Conservation (phyloP, 2,888 invertebrate species). For the Seladonia tumulorum region DNA sequence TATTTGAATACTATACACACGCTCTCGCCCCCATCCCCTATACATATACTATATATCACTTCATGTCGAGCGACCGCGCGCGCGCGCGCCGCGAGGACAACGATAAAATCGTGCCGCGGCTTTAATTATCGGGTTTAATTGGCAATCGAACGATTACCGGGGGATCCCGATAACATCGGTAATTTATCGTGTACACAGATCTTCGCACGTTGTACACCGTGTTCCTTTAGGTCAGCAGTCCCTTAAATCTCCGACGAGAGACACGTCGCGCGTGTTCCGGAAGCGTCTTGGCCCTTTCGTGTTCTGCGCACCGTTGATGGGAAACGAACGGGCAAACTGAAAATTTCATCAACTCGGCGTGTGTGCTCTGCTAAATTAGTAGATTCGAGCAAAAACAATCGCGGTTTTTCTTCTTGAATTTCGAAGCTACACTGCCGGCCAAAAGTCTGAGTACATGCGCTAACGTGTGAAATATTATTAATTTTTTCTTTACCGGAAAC, state of each 20-base stretch:
- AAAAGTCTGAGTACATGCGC: too few relatives aligned
- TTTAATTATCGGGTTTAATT: conserved; percentile 26
- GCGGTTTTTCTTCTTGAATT: neutral
- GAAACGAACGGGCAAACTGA: neutral
- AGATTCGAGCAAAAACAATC: neutral
- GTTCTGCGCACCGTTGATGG: neutral
- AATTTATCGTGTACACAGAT: conserved; percentile 31
- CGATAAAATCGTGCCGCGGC: conserved; percentile 16
- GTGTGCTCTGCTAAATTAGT: neutral
- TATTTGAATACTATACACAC: conserved; percentile 25
- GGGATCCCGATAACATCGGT: conserved; percentile 4
- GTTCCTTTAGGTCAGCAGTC: conserved; percentile 37
- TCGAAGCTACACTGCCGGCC: neutral
- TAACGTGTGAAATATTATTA: too few relatives aligned
- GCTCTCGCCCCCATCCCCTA: neutral
- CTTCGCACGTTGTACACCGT: neutral
- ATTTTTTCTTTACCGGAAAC: too few relatives aligned
- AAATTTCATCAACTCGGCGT: neutral
- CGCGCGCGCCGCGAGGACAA: neutral
- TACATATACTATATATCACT: neutral
- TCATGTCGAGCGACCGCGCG: neutral
- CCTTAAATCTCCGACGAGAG: conserved; percentile 4
- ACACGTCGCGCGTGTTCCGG: neutral
- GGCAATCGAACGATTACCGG: conserved; percentile 23
- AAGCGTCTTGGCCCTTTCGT: neutral